Evolutionary conservation across 1,140 invertebrate genomes (phyloP).

Genomic region (Bombus difficillimus): DNA sequence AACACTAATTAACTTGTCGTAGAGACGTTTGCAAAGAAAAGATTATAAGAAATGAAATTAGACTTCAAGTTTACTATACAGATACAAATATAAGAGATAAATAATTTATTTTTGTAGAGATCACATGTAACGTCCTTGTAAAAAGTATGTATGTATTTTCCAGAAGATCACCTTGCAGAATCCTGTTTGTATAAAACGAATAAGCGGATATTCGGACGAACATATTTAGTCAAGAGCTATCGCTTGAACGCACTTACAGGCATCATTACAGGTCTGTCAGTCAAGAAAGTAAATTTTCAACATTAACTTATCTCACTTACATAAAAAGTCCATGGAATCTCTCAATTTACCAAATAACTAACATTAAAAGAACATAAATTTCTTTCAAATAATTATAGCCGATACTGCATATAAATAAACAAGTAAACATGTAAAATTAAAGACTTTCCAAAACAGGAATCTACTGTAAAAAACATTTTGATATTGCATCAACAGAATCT

Average conservation of each 20-base stretch:
- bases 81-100: background rate
- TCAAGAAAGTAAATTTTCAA: background rate
- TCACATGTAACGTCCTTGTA: conserved; percentile 22
- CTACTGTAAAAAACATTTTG: too few relatives aligned
- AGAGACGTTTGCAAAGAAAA: background rate
- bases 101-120: background rate
- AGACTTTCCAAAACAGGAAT: too few relatives aligned
- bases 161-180: conserved; percentile 31
- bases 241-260: background rate
- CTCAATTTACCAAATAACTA: too few relatives aligned
- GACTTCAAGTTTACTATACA: background rate
- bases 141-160: conserved; percentile 22
- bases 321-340: too few relatives aligned
- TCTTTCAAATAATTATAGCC: too few relatives aligned
- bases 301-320: too few relatives aligned
- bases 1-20: too few relatives aligned
- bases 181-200: conserved; percentile 32
- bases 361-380: too few relatives aligned
- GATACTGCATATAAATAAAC: too few relatives aligned
- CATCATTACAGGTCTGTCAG: background rate
- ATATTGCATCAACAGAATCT: too few relatives aligned
- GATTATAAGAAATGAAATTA: background rate
- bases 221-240: conserved; percentile 30
- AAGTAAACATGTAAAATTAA: too few relatives aligned
- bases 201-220: background rate